Base-by-base conservation (phyloP, 2,888 invertebrate genomes). In the Diogma glabrata region DNA sequence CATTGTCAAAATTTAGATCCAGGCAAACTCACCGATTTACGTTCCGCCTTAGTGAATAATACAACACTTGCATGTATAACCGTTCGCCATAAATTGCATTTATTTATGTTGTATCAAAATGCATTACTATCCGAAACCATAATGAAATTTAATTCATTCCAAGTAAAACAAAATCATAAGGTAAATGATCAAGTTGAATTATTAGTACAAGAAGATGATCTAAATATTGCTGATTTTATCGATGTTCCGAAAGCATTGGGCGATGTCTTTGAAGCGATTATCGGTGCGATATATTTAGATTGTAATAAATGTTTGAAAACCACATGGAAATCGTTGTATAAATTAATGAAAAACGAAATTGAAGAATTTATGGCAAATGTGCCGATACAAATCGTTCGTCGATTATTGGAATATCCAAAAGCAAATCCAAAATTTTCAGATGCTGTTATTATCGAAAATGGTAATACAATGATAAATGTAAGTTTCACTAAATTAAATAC, bases 41-140 rank as follows among this genome's bases (percentile, higher is more conserved):
- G 97, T 30, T 95, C 96, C 0, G 91, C 97, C 0, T 74, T 99
- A 3, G 97, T 99, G 3, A 97, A 99, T 66, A 99, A 99, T 63
- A 82, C 88, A 53, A 96, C 94, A 0, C 91, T 99, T 62, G 96
- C 92, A 0, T 85, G 89, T 20, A 76, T 94, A 49, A 80, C 89
- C 5, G 91, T 95, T 12, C 82, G 89, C 57, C 78, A 87, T 67
- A 82, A 84, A 12, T 78, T 96, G 54, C 90, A 97, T 63, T 86
- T 87, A 60, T 82, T 74, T 65, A 70, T 86, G 52, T 61, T 79
- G 47, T 67, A 72, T 28, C 72, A 75, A 53, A 77, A 77, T 52
- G 70, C 72, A 0, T 24, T 59, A 3, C 58, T 71, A 0, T 47
- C 61, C 19, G 72, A 75, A n/a, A 61, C 72, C 2, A 76, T 86